Base-by-base conservation (phyloP, 1,140 invertebrate genomes). In the Metaphire vulgaris region DNA sequence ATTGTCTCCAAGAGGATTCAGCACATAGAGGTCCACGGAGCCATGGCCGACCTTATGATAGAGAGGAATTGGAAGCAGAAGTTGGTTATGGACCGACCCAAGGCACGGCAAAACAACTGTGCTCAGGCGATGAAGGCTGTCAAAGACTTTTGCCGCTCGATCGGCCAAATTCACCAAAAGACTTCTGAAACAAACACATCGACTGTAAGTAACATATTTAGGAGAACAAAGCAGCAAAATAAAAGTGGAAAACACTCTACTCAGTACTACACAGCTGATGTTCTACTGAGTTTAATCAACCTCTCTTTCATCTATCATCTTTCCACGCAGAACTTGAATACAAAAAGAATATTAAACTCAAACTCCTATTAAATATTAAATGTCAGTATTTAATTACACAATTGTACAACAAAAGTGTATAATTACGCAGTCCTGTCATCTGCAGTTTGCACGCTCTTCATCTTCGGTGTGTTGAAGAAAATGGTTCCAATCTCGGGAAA, bases 1-100 rank as follows among this genome's bases (percentile, higher is more conserved):
- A 65, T 92, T 94, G 81, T 98, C 94, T 85, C 92, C 74, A 2
- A 83, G 78, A 33, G 96, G 96, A 88, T 94, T 97, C 68, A 98
- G 88, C 76, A 98, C 92, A 85, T 97, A 98, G 94, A 98, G 96
- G 84, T 98, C 95, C 73, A 98, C 86, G 72, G 94, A 97, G 80
- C 96, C 96, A 85, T 97, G 95, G 21, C 96, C 96, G 76, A 90
- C 94, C 90, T 98, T 98, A 83, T 97, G 95, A 83, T 98, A 98
- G 0, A 99, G 88, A 84, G 97, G 98, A 12, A 98, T 92, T 1
- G 96, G 96, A 72, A 95, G 93, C 21, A 82, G 69, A 82, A 74
- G 93, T 88, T 74, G 67, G 28, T 74, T 77, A 16, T 80, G 84
- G 93, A 92, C 87, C 94, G 93, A 74, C 90, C 86, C 86, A 96